A percentile compares a stretch with the other conserved stretches of the same genome.
phyloP scores from a whole-genome alignment of 2,797 vertebrate species.

The Poeciliopsis paucimaculata region DNA sequence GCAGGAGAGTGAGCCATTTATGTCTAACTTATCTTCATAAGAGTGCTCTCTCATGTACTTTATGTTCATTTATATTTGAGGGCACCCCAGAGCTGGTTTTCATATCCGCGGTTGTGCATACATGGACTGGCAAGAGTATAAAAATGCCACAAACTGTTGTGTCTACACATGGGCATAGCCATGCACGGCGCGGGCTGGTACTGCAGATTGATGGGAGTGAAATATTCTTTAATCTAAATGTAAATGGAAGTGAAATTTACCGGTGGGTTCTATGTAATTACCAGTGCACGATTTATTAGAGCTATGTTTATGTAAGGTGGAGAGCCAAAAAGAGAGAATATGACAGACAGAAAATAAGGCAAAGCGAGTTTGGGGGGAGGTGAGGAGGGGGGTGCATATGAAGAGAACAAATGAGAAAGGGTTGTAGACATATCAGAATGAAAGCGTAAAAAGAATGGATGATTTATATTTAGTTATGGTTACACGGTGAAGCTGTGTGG shows the following conservation, averaged over 20 bases:
- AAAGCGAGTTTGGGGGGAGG: background rate
- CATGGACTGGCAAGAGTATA: slow-evolving; percentile 42
- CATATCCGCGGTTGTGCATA: slow-evolving; percentile 9
- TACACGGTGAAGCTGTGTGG: slow-evolving; percentile 51
- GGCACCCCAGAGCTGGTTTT: background rate
- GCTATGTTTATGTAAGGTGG: slow-evolving; percentile 75
- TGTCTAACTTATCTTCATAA: background rate
- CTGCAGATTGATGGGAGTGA: slow-evolving; percentile 77
- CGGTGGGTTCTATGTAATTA: slow-evolving; percentile 83
- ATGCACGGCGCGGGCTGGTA: slow-evolving; percentile 50
- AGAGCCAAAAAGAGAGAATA: slow-evolving; percentile 52
- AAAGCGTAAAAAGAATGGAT: slow-evolving; percentile 62
- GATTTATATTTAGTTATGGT: slow-evolving; percentile 70
- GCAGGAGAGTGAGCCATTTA: slow-evolving; percentile 14
- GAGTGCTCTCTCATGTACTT: slow-evolving; percentile 12
- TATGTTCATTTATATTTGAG: slow-evolving; percentile 21
- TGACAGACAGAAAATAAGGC: slow-evolving; percentile 23
- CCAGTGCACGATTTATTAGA: slow-evolving; percentile 82
- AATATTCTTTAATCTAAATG: slow-evolving; percentile 88
- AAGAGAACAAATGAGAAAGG: slow-evolving; percentile 53
- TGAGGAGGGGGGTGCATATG: slow-evolving; percentile 22
- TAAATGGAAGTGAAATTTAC: slow-evolving; percentile 87
- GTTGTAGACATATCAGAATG: slow-evolving; percentile 48
- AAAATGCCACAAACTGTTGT: slow-evolving; percentile 61
- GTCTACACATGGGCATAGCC: slow-evolving; percentile 58